Base-by-base conservation (phyloP, 2,113 vertebrate species). In the Callocephalon fimbriatum region DNA sequence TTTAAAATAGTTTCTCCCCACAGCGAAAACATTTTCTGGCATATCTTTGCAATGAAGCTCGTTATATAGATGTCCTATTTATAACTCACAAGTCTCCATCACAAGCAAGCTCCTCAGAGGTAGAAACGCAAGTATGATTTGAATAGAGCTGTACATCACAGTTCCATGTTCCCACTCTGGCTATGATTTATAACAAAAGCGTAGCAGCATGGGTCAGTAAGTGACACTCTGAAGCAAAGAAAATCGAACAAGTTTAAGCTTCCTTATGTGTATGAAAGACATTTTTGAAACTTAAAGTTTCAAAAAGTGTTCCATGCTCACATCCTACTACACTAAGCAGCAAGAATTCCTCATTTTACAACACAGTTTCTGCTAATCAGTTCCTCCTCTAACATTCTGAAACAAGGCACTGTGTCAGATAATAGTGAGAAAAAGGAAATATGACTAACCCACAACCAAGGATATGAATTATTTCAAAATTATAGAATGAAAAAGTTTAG, bases 31-130 rank as follows among this genome's bases (percentile, higher is more conserved):
- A 90, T 85, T 95, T 93, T 78, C 85, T 80, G 62, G 37, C 59
- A 54, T 74, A 44, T 80, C 81, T 92, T 91, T 74, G 44, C 93
- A 87, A 68, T 1, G 40, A 88, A 88, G 85, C 85, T 95, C 7
- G 7, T 97, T 97, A 96, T 93, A 54, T 97, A 87, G 96, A 58
- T 96, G 74, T 96, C 94, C 96, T 98, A 98, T 98, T 98, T 98
- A 98, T 98, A 98, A 96, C 97, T 97, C 9, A 0, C 78, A 84
- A 63, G 75, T 77, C 92, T 97, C 48, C 54, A n/a, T 89, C 96
- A 96, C 94, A 97, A 96, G 85, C 86, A 91, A 86, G 76, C 65
- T 92, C 94, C 95, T 97, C 71, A 93, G 94, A 97, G 95, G 96
- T 74, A 97, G 94, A 94, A 91, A 94, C 92, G 78, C 1, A 2